Conservation (phyloP, 2,888 invertebrate species). For the Drosophila mettleri region DNA sequence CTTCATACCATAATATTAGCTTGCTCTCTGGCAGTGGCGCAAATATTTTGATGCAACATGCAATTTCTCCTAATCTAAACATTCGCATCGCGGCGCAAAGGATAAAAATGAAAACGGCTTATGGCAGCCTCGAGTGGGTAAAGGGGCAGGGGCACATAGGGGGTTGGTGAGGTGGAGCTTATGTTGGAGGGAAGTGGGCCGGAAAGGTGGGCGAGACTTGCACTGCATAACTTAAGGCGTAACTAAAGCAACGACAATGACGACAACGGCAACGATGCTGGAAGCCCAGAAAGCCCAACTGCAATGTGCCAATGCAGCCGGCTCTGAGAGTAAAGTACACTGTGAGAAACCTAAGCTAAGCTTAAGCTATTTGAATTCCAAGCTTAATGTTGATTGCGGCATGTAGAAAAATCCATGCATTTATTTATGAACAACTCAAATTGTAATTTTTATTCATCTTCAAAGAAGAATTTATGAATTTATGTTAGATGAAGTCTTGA, state of each 20-base stretch:
- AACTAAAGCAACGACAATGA: conserved; percentile 51
- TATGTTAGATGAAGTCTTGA: background rate
- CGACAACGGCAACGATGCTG: conserved; percentile 17
- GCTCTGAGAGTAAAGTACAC: conserved; percentile 54
- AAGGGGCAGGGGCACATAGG: background rate
- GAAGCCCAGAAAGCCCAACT: conserved; percentile 65
- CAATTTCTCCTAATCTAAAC: conserved; percentile 78
- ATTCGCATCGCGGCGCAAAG: conserved; percentile 58
- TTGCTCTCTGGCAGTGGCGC: conserved; percentile 25
- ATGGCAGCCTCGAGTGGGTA: conserved; percentile 3
- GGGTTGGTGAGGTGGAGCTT: background rate
- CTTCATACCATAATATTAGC: conserved; percentile 37
- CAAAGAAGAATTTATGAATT: background rate
- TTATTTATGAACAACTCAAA: background rate
- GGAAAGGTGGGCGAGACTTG: conserved; percentile 42
- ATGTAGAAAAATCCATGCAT: background rate
- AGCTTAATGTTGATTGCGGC: conserved; percentile 18
- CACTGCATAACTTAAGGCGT: conserved; percentile 75
- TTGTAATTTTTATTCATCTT: background rate
- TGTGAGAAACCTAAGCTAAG: conserved; percentile 25
- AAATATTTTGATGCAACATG: conserved; percentile 79
- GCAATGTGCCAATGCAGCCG: conserved; percentile 69
- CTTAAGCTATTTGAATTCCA: conserved; percentile 14
- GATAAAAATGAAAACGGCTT: conserved; percentile 67
- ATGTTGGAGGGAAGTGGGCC: background rate